phyloP scores from a whole-genome alignment of 2,113 vertebrate species.

The Vidua macroura region DNA sequence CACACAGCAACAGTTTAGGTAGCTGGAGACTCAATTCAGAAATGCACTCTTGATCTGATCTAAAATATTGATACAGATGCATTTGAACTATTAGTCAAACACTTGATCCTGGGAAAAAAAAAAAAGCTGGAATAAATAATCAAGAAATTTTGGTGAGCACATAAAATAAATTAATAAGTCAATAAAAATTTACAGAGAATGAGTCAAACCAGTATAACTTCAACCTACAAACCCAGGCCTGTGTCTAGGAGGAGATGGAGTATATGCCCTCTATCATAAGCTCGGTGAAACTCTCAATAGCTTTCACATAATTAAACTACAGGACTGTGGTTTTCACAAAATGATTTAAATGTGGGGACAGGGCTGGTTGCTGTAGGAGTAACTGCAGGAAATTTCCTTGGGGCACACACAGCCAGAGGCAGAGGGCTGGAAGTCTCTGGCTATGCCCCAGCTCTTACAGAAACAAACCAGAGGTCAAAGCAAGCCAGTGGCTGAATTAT shows the following conservation, averaged over 20 bases:
- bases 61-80: not conserved
- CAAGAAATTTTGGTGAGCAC: not conserved
- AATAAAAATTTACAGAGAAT: not conserved
- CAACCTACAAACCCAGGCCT: not conserved
- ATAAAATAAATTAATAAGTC: not conserved
- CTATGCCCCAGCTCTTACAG: not conserved
- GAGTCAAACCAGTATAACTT: not conserved
- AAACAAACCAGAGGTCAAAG: not conserved
- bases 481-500: not conserved
- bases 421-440: not conserved
- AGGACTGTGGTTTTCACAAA: not conserved
- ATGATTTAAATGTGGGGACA: not conserved
- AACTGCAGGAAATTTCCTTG: not conserved
- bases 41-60: not conserved
- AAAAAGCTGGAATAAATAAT: not conserved
- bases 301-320: not conserved
- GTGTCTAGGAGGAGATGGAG: not conserved
- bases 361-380: not conserved
- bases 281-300: not conserved
- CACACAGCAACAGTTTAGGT: not conserved
- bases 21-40: not conserved
- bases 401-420: not conserved
- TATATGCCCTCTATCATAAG: not conserved
- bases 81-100: not conserved
- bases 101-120: not conserved